phyloP scores from a whole-genome alignment of 2,888 invertebrate genomes.

The Elegia similella region DNA sequence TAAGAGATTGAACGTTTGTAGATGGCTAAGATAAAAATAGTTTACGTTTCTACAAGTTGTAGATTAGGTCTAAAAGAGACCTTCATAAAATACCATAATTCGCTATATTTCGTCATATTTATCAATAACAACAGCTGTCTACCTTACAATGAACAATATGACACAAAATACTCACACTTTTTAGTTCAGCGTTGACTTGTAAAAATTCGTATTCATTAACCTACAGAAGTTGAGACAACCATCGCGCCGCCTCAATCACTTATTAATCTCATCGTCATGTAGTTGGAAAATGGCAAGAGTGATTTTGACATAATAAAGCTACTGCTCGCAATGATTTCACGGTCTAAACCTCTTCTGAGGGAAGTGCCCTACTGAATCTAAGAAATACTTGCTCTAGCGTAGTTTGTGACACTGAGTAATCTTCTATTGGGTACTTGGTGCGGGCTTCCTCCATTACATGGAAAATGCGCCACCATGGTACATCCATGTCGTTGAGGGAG shows the following conservation, averaged over 20 bases:
- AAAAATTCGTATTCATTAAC: too few relatives aligned
- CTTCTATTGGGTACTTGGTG: conserved; percentile 83
- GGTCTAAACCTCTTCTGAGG: conserved; percentile 13
- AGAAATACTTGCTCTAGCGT: conserved; percentile 90
- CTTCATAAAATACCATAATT: neutral
- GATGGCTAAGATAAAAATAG: neutral
- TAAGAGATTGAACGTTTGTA: neutral
- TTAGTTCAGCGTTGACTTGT: neutral
- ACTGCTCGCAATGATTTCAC: too few relatives aligned
- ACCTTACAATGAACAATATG: neutral
- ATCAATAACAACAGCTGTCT: neutral
- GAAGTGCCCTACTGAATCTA: conserved; percentile 76
- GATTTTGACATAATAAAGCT: too few relatives aligned
- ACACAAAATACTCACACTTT: neutral
- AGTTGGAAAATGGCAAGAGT: neutral
- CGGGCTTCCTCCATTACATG: conserved; percentile 84
- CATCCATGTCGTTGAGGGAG: conserved; percentile 80
- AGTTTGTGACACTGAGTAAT: conserved; percentile 91
- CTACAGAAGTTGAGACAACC: too few relatives aligned
- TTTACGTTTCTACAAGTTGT: neutral
- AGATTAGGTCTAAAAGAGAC: neutral
- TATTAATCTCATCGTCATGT: neutral
- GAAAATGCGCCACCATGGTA: conserved; percentile 87
- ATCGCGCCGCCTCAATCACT: neutral
- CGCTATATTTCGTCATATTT: neutral